phyloP scores from a whole-genome alignment of 2,113 vertebrate species.

The Lipophrys pholis region DNA sequence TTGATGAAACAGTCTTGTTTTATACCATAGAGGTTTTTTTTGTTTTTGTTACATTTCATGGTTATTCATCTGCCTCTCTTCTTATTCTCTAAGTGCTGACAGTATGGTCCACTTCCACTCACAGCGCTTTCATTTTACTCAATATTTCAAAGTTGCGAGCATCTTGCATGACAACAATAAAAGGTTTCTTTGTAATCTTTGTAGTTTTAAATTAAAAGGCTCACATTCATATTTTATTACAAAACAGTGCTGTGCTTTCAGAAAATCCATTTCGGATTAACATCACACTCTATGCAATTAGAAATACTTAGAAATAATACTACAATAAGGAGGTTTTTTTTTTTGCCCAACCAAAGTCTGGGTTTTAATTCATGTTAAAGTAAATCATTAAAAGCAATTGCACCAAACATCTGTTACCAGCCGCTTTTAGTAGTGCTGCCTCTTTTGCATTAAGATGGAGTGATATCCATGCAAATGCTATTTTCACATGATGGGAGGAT shows the following conservation, averaged over 20 bases:
- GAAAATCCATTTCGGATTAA: constrained; percentile 15
- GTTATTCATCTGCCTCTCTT: too few species aligned
- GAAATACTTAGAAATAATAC: constrained; percentile 16
- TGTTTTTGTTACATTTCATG: too few species aligned
- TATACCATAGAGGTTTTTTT: too few species aligned
- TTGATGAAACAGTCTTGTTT: too few species aligned
- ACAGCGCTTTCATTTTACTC: too few species aligned
- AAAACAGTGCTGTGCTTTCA: constrained; percentile 11
- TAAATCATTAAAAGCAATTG: constrained; percentile 10
- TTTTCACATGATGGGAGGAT: too few species aligned
- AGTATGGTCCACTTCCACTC: too few species aligned
- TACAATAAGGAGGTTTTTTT: not conserved
- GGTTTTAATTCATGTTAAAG: constrained; percentile 6
- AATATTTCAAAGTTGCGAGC: too few species aligned
- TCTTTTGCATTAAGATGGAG: constrained; percentile 4
- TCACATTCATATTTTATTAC: constrained; percentile 23
- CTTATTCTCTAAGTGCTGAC: too few species aligned
- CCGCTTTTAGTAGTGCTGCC: constrained; percentile 9
- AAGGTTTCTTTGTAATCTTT: not conserved
- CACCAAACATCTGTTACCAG: constrained; percentile 22
- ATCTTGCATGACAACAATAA: too few species aligned
- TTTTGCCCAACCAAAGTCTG: not conserved
- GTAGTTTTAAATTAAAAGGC: constrained; percentile 8
- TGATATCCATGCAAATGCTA: too few species aligned
- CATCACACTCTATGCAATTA: constrained; percentile 11